Conservation (phyloP, 2,113 vertebrate genomes). For the Misgurnus mizolepis region DNA sequence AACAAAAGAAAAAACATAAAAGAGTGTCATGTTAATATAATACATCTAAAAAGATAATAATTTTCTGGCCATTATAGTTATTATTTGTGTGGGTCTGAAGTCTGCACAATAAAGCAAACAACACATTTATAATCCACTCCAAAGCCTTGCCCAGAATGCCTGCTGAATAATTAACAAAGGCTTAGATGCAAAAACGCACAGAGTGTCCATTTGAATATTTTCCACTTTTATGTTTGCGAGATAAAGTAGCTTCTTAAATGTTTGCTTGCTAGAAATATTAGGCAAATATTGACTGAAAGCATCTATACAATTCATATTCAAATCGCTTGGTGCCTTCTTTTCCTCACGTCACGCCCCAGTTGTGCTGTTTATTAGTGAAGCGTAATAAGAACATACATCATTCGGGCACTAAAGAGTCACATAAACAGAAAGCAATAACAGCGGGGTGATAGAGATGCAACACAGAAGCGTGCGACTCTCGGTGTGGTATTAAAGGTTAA, state of each 20-base stretch:
- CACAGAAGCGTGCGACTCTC: conserved; percentile 4
- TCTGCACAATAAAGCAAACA: neutral
- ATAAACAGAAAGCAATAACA: conserved; percentile 34
- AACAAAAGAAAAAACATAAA: too few relatives aligned
- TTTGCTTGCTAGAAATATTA: conserved; percentile 8
- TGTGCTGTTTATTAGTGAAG: conserved; percentile 33
- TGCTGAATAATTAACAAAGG: conserved; percentile 27
- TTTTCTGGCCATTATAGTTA: neutral
- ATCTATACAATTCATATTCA: conserved; percentile 32
- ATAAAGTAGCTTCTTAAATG: conserved; percentile 8
- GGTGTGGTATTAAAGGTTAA: conserved; percentile 29
- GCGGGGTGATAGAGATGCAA: conserved; percentile 10
- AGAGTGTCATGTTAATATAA: neutral
- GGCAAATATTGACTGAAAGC: conserved; percentile 24
- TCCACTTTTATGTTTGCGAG: conserved; percentile 2
- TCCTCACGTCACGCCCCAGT: conserved; percentile 9
- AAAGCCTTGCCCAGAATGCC: neutral
- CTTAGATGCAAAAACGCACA: conserved; percentile 16
- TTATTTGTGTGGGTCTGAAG: neutral
- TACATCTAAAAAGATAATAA: neutral
- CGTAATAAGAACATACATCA: conserved; percentile 44
- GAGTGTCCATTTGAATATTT: conserved; percentile 19
- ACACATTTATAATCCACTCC: neutral
- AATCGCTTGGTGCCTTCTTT: neutral
- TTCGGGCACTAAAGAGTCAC: conserved; percentile 9